Conservation (phyloP, 2,888 invertebrate genomes). For the Bugulina stolonifera region DNA sequence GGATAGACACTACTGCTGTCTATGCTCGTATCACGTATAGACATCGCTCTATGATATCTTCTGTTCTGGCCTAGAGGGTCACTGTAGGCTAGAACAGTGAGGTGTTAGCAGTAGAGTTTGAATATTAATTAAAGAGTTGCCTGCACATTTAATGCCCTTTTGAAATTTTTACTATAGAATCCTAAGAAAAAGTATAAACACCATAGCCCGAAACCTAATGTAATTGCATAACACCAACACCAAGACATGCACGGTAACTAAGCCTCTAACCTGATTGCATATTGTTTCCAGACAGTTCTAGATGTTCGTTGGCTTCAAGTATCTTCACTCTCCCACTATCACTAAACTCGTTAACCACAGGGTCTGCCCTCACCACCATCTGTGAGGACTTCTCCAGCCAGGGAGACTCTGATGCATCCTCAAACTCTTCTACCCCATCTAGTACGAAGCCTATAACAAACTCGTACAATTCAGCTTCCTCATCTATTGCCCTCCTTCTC, state of each 20-base stretch:
- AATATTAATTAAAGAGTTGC: too few relatives aligned
- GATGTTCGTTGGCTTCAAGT: background rate
- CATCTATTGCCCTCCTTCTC: background rate
- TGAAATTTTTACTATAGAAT: too few relatives aligned
- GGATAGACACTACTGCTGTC: too few relatives aligned
- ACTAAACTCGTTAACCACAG: background rate
- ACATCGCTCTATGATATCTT: too few relatives aligned
- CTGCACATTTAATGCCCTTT: too few relatives aligned
- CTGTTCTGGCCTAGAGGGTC: too few relatives aligned
- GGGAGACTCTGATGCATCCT: background rate
- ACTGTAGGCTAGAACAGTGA: too few relatives aligned
- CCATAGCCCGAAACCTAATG: too few relatives aligned
- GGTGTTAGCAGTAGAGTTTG: too few relatives aligned
- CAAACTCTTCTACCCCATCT: constrained; percentile 4
- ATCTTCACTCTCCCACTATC: background rate
- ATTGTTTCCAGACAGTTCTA: background rate
- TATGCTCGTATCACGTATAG: too few relatives aligned
- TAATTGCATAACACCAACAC: too few relatives aligned
- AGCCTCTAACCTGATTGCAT: background rate
- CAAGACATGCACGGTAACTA: background rate
- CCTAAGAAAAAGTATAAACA: too few relatives aligned
- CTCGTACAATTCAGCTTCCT: background rate
- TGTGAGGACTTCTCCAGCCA: background rate
- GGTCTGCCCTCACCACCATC: background rate
- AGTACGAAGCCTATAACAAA: background rate